phyloP scores from a whole-genome alignment of 2,888 invertebrate species.

The Caenorhabditis panamensis region DNA sequence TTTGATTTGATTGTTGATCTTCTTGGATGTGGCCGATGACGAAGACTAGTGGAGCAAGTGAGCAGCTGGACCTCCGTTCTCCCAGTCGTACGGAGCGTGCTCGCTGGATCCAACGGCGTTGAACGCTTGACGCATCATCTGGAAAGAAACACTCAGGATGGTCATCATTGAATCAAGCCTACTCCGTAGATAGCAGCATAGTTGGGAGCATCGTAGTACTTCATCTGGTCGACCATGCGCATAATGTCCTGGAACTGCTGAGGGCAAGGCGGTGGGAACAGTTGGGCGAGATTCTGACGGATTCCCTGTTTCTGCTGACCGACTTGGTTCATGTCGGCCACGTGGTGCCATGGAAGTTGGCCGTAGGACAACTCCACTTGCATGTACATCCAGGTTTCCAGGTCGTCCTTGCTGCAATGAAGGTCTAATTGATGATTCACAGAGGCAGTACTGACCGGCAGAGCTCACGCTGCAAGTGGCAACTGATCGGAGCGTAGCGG shows the following conservation, averaged over 20 bases:
- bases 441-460: slow-evolving; percentile 74
- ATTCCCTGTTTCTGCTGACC: slow-evolving; percentile 73
- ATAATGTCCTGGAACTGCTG: slow-evolving; percentile 56
- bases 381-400: slow-evolving; percentile 76
- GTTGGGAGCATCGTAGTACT: slow-evolving; percentile 78
- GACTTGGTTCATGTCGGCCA: slow-evolving; percentile 75
- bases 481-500: too few species aligned
- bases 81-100: slow-evolving; percentile 76
- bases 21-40: too few species aligned
- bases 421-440: neutral
- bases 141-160: slow-evolving; percentile 5
- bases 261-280: slow-evolving; percentile 69
- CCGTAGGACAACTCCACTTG: slow-evolving; percentile 73
- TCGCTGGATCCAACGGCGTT: slow-evolving; percentile 68
- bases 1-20: too few species aligned
- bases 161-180: neutral
- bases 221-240: slow-evolving; percentile 69
- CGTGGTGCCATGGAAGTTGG: too few species aligned
- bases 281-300: slow-evolving; percentile 62
- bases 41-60: slow-evolving; percentile 61
- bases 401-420: slow-evolving; percentile 65
- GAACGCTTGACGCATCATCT: slow-evolving; percentile 59
- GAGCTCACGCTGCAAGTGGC: too few species aligned
- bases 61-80: slow-evolving; percentile 66
- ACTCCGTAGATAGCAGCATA: slow-evolving; percentile 72